These are phyloP conservation scores for Syngnathoides biaculeatus DNA, from an alignment of 2,113 vertebrate species.

Conservation along the genomic window DNA sequence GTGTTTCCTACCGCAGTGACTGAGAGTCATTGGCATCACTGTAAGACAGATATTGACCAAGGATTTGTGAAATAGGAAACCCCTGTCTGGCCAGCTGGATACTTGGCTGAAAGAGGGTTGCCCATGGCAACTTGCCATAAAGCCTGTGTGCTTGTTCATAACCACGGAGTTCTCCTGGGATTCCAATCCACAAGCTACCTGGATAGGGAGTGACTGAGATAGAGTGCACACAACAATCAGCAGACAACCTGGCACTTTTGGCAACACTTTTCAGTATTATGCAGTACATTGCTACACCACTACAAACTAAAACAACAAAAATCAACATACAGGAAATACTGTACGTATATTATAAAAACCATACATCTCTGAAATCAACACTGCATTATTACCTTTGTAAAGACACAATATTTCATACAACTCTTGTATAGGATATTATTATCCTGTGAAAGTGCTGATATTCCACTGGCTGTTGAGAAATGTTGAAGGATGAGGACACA, in stretches of 20 bases:
- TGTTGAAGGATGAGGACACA: too few species aligned
- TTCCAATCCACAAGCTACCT: constrained; percentile 78
- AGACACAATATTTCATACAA: too few species aligned
- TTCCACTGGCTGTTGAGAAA: too few species aligned
- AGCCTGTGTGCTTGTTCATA: constrained; percentile 76
- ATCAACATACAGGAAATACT: too few species aligned
- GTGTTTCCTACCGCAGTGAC: constrained; percentile 48
- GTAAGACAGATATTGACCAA: constrained; percentile 49
- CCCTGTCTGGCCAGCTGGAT: constrained; percentile 72
- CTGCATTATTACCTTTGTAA: too few species aligned
- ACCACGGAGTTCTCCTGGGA: constrained; percentile 82
- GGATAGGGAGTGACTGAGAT: background rate
- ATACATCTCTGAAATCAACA: too few species aligned
- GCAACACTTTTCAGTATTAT: background rate
- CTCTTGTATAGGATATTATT: too few species aligned
- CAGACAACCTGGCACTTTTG: too few species aligned
- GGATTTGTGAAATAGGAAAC: constrained; percentile 49
- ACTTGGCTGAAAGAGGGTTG: constrained; percentile 75
- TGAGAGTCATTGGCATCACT: constrained; percentile 15
- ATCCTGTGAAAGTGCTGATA: too few species aligned
- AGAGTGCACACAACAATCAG: background rate
- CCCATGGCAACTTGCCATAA: constrained; percentile 81
- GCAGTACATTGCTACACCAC: background rate
- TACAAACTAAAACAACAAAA: background rate
- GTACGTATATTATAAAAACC: too few species aligned